Evolutionary conservation across 2,797 vertebrate genomes (phyloP).

Genomic region (Xerus rutilus): DNA sequence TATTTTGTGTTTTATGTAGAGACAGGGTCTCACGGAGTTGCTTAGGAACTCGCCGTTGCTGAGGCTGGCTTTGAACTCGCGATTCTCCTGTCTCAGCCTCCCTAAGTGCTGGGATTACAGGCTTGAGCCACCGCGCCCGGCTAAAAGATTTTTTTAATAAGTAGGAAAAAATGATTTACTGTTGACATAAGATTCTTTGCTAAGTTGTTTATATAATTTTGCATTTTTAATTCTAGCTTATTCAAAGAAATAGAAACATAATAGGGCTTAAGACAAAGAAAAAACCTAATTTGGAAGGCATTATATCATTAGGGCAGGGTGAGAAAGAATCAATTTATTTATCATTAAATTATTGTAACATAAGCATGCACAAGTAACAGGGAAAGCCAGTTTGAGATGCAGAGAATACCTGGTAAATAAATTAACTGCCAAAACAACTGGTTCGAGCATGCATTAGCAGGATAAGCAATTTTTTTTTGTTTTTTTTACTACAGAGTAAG

Average conservation of each 20-base stretch:
- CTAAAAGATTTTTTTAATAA: conserved; percentile 23
- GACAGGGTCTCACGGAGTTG: too few relatives aligned
- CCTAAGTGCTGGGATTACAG: too few relatives aligned
- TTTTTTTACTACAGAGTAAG: not conserved
- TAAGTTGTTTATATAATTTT: not conserved
- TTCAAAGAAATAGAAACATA: conserved; percentile 7
- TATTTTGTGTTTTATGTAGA: too few relatives aligned
- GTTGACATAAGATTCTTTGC: not conserved
- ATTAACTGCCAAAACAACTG: not conserved
- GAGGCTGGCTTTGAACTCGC: too few relatives aligned
- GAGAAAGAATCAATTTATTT: conserved; percentile 16
- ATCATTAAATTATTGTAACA: conserved; percentile 2
- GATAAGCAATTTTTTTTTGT: not conserved
- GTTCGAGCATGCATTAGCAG: not conserved
- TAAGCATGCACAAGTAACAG: not conserved
- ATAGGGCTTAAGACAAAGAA: not conserved
- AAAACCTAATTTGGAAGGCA: conserved; percentile 20
- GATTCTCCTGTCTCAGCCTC: too few relatives aligned
- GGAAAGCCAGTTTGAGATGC: not conserved
- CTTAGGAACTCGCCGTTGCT: too few relatives aligned
- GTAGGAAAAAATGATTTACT: not conserved
- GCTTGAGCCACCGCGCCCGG: too few relatives aligned
- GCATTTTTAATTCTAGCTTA: conserved; percentile 33
- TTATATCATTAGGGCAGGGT: not conserved
- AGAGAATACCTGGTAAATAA: conserved; percentile 7